Percentiles rank a stretch among this genome's conserved stretches.
Conservation (phyloP, 2,888 invertebrate species). For the Aquatica leii region DNA sequence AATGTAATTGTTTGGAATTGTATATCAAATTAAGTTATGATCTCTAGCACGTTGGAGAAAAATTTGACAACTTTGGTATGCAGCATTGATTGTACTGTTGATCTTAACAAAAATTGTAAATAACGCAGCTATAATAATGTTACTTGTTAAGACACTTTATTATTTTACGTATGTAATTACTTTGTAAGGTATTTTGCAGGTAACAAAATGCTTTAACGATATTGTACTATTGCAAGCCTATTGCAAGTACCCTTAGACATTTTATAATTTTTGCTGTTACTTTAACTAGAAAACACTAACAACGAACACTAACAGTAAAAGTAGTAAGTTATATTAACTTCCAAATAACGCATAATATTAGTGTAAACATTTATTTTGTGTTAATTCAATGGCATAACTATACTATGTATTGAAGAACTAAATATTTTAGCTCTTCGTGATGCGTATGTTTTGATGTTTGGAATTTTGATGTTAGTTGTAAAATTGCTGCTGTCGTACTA, state of each 20-base stretch:
- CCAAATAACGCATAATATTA: slow-evolving; percentile 15
- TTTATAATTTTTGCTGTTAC: slow-evolving; percentile 18
- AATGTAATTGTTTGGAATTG: slow-evolving; percentile 23
- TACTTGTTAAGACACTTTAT: slow-evolving; percentile 8
- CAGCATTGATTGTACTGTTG: slow-evolving; percentile 14
- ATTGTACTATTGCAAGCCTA: slow-evolving; percentile 18
- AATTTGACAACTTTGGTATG: not conserved
- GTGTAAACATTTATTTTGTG: slow-evolving; percentile 3
- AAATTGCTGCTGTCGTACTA: slow-evolving; percentile 36
- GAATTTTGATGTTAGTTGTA: slow-evolving; percentile 35
- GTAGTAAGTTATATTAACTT: slow-evolving; percentile 17
- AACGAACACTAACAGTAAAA: slow-evolving; percentile 20
- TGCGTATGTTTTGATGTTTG: slow-evolving; percentile 28
- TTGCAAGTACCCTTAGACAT: slow-evolving; percentile 15
- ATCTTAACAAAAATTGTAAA: slow-evolving; percentile 26
- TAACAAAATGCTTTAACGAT: slow-evolving; percentile 34
- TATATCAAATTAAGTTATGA: slow-evolving; percentile 16
- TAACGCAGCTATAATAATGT: slow-evolving; percentile 15
- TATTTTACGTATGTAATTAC: slow-evolving; percentile 1
- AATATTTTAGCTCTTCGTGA: too few species aligned
- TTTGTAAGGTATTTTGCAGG: slow-evolving; percentile 24
- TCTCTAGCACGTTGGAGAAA: slow-evolving; percentile 3
- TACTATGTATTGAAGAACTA: not conserved
- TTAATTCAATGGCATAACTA: too few species aligned
- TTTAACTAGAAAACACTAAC: slow-evolving; percentile 7